These are phyloP conservation scores for Drosophila greeni DNA, from an alignment of 2,888 invertebrate species.

Conservation along the genomic window DNA sequence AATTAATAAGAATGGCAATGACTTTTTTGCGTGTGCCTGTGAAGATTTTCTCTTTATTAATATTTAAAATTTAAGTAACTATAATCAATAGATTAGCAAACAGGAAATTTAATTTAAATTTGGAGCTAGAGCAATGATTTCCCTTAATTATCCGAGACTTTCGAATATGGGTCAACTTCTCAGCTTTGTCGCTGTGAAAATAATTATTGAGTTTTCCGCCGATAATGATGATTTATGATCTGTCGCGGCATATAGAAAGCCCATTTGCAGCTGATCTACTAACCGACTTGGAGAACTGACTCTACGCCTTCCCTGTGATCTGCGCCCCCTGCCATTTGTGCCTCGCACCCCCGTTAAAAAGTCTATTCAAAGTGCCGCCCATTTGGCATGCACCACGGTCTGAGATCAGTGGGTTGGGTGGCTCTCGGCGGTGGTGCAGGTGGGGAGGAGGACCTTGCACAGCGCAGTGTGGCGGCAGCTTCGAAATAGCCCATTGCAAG, in stretches of 20 bases:
- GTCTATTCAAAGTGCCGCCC: slow-evolving; percentile 35
- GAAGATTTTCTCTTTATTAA: no score
- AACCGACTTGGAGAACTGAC: slow-evolving; percentile 23
- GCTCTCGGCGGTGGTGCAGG: slow-evolving; percentile 14
- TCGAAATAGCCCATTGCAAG: slow-evolving; percentile 70
- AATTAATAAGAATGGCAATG: no score
- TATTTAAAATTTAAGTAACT: neutral
- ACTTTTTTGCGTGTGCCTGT: no score
- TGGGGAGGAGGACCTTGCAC: slow-evolving; percentile 36
- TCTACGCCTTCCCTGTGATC: slow-evolving; percentile 26
- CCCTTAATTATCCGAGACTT: neutral
- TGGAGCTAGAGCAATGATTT: neutral
- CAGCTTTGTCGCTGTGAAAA: neutral
- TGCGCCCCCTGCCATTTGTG: slow-evolving; percentile 4
- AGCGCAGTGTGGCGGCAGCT: slow-evolving; percentile 31
- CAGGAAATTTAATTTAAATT: neutral
- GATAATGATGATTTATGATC: slow-evolving; percentile 31
- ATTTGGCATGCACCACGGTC: slow-evolving; percentile 25
- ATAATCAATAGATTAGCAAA: neutral
- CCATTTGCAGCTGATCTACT: slow-evolving; percentile 30
- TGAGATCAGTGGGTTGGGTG: slow-evolving; percentile 8
- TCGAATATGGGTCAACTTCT: slow-evolving; percentile 13
- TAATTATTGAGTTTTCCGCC: slow-evolving; percentile 3
- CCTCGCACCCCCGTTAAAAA: neutral
- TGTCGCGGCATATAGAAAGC: slow-evolving; percentile 16